Evolutionary conservation across 2,797 vertebrate genomes (phyloP).

Genomic region (Lithobates sylvaticus): DNA sequence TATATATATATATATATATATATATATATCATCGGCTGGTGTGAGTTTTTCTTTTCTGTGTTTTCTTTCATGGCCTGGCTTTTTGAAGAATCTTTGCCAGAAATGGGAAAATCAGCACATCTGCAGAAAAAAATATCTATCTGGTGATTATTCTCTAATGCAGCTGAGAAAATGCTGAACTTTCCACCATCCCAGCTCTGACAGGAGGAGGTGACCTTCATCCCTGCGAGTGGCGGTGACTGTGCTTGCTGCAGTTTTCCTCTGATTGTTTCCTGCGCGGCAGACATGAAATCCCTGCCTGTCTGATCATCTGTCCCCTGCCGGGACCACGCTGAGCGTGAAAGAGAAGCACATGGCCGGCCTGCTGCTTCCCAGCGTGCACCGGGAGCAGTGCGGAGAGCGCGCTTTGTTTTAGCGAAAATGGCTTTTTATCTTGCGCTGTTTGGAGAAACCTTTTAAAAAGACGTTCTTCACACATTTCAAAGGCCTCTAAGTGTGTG

Average conservation of each 20-base stretch:
- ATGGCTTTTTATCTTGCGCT: constrained; percentile 11
- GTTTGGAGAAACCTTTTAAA: constrained; percentile 18
- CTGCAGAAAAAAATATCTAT: neutral
- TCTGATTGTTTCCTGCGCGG: constrained; percentile 2
- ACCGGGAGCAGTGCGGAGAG: neutral
- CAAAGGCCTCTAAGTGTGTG: constrained; percentile 6
- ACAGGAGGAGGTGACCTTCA: constrained; percentile 46
- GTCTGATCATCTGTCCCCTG: constrained; percentile 39
- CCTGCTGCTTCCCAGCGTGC: constrained; percentile 42
- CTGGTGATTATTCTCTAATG: neutral
- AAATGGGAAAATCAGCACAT: neutral
- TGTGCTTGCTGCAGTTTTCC: constrained; percentile 4
- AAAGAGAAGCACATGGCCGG: constrained; percentile 38
- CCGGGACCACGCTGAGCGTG: constrained; percentile 16
- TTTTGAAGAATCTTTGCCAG: neutral
- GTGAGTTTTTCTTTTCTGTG: no score
- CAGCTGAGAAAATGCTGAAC: constrained; percentile 40
- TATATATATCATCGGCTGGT: no score
- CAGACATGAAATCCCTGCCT: constrained; percentile 36
- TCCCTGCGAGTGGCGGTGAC: constrained; percentile 5
- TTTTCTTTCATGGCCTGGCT: no score
- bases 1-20: no score
- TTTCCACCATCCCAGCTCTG: neutral
- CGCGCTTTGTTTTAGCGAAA: constrained; percentile 32
- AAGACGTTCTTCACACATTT: neutral